Evolutionary conservation across 2,888 invertebrate species (phyloP).

Genomic region (Eutolmus rufibarbis): DNA sequence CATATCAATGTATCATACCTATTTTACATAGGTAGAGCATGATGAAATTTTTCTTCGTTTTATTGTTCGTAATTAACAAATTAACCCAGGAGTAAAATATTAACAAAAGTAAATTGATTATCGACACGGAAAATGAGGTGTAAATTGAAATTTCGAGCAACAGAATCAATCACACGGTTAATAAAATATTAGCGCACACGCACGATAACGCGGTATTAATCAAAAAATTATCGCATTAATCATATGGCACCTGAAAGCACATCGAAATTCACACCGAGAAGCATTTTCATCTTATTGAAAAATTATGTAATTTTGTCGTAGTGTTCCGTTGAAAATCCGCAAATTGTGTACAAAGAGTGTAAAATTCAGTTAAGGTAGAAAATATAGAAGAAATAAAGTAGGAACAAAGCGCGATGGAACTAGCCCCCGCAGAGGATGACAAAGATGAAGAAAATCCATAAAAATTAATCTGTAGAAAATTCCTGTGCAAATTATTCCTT

Average conservation of each 20-base stretch:
- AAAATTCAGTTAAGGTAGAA: conserved; percentile 29
- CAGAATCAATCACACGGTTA: neutral
- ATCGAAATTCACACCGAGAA: neutral
- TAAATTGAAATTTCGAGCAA: neutral
- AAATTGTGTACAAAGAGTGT: conserved; percentile 34
- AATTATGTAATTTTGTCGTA: conserved; percentile 11
- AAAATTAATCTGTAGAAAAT: conserved; percentile 55
- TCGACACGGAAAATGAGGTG: neutral
- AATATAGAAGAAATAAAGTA: neutral
- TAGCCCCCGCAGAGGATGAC: conserved; percentile 13
- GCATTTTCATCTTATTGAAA: neutral
- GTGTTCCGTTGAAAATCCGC: conserved; percentile 9
- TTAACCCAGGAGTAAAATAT: neutral
- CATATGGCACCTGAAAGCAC: neutral
- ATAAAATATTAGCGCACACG: neutral
- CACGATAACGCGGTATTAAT: neutral
- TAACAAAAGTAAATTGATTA: neutral
- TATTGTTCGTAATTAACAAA: neutral
- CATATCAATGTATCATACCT: no score
- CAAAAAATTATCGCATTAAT: neutral
- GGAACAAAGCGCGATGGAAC: neutral
- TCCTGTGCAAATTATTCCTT: conserved; percentile 51
- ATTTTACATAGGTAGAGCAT: no score
- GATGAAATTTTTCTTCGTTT: neutral
- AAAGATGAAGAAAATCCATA: conserved; percentile 50